Conservation (phyloP, 2,888 invertebrate genomes). For the Prenolepis imparis region DNA sequence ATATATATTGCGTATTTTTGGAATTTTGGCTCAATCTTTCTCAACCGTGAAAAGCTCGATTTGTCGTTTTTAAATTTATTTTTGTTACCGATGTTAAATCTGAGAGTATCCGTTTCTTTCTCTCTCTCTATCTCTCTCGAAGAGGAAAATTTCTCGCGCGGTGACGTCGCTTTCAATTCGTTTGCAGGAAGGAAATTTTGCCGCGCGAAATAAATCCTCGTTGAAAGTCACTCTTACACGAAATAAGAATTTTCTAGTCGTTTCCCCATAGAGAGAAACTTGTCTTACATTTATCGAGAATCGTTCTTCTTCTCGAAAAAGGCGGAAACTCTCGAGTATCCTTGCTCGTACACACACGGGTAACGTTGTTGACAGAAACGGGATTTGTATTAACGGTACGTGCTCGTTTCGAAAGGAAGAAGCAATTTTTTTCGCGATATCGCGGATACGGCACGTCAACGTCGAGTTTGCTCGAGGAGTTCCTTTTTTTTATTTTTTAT, state of each 20-base stretch:
- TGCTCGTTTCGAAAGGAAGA: constrained; percentile 27
- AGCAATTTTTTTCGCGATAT: constrained; percentile 28
- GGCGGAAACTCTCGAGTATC: constrained; percentile 18
- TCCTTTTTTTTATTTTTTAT: not conserved
- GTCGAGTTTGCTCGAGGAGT: constrained; percentile 23
- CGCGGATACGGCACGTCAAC: constrained; percentile 45
- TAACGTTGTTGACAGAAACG: constrained; percentile 39
- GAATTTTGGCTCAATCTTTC: constrained; percentile 48
- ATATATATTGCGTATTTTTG: constrained; percentile 33
- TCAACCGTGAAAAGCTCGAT: constrained; percentile 36
- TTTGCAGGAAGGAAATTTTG: not conserved
- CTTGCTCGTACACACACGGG: not conserved
- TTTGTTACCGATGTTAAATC: constrained; percentile 19
- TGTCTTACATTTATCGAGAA: not conserved
- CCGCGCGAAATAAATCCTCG: constrained; percentile 12
- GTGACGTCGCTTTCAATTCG: not conserved
- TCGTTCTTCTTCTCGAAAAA: not conserved
- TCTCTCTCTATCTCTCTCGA: not conserved
- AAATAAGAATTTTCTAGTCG: not conserved
- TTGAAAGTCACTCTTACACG: not conserved
- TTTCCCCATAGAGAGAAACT: not conserved
- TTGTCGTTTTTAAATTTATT: constrained; percentile 22
- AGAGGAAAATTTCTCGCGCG: not conserved
- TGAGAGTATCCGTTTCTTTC: not conserved
- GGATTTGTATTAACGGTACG: constrained; percentile 26